Base-by-base conservation (phyloP, 2,888 invertebrate genomes). In the Carpatolechia fugitivella region DNA sequence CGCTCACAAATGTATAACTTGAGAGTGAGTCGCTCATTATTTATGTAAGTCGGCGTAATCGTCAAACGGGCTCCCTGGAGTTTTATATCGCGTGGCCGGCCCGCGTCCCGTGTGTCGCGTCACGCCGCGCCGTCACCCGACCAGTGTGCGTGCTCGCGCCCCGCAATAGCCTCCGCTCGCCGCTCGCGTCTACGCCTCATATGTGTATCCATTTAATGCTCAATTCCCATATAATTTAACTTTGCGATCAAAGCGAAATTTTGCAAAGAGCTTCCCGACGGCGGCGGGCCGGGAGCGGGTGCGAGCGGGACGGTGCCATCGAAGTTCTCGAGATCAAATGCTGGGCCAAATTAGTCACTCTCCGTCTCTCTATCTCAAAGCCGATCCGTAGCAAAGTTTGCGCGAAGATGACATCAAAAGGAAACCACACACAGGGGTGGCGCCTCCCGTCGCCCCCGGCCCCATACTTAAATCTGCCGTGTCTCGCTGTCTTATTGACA, bases 331-430 rank as follows among this genome's bases (percentile, higher is more conserved):
- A 89, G 89, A 89, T 90, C 90, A 89, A 90, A 90, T 90, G 90
- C 87, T 89, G 87, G 90, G 90, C 89, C 88, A 89, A 90, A 90
- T 90, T 90, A 89, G 90, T 90, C 89, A 89, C 90, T 90, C 90
- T 88, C 89, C 87, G 89, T 87, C 87, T 90, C 90, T 90, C 89
- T 90, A 90, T 90, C 90, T 90, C 90, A 90, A 90, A 90, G 90
- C 90, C 90, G 90, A 90, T 90, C 89, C 88, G 90, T 85, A 89
- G 90, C 89, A 90, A 90, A 90, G 90, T 90, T 90, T 90, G 89
- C 89, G 88, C 90, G 89, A 90, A 90, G 90, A 90, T 90, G 89
- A 90, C 90, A 89, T 90, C 90, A 90, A 90, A 90, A 89, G 90
- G 89, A 89, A 90, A 89, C 90, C 89, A 89, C 89, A 89, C 86